A percentile compares a stretch with the other conserved stretches of the same genome.
phyloP scores from a whole-genome alignment of 2,797 vertebrate species.

The Anguilla megastoma region DNA sequence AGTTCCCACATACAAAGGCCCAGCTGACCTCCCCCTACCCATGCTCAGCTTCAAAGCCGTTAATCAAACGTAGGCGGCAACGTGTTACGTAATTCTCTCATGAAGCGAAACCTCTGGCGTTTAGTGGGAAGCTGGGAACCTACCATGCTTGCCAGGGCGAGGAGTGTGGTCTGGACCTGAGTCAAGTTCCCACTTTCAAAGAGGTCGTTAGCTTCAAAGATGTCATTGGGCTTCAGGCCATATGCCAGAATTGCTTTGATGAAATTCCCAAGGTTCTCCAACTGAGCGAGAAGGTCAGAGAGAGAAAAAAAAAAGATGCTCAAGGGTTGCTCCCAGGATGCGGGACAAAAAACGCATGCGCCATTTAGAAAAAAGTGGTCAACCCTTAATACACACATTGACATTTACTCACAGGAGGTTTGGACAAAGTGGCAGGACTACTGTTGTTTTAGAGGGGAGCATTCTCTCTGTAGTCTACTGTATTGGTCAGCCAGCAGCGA shows the following conservation, averaged over 20 bases:
- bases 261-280: conserved; percentile 87
- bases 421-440: background rate
- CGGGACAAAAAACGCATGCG: background rate
- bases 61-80: background rate
- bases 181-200: conserved; percentile 89
- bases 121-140: conserved; percentile 48
- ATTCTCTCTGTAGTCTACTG: background rate
- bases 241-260: conserved; percentile 85
- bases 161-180: conserved; percentile 83
- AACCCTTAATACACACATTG: background rate
- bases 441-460: background rate
- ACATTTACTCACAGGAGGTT: background rate
- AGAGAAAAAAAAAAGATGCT: background rate
- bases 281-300: conserved; percentile 56
- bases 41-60: background rate
- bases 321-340: background rate
- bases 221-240: conserved; percentile 84
- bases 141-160: conserved; percentile 83
- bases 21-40: background rate
- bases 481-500: background rate
- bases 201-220: conserved; percentile 88
- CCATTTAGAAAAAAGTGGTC: background rate
- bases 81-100: background rate
- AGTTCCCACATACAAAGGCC: background rate
- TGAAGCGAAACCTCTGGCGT: background rate